Conservation (phyloP, 2,113 vertebrate species). For the Odocoileus virginianus region DNA sequence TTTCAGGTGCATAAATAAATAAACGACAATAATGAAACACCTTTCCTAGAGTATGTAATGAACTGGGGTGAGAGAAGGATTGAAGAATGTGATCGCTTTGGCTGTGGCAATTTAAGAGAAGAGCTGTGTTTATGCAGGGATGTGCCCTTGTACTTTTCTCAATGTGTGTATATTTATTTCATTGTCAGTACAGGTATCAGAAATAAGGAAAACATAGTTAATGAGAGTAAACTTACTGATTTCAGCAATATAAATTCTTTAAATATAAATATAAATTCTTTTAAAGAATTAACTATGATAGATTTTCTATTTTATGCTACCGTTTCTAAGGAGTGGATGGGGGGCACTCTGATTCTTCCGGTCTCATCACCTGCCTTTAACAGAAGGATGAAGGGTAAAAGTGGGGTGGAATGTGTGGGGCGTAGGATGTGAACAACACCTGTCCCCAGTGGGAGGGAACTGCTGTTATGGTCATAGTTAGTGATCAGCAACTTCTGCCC, state of each 20-base stretch:
- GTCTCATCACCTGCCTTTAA: background rate
- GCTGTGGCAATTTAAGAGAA: constrained; percentile 4
- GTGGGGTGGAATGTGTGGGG: background rate
- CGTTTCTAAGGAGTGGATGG: background rate
- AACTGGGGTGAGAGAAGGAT: background rate
- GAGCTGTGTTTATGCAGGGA: background rate
- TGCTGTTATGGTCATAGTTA: accelerated
- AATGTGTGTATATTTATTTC: background rate
- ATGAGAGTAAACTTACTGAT: background rate
- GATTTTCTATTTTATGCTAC: background rate
- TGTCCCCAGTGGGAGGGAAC: background rate
- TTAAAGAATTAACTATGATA: background rate
- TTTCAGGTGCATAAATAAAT: constrained; percentile 33
- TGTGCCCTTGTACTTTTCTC: background rate
- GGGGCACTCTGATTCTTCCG: background rate
- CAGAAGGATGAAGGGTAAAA: background rate
- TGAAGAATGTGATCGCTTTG: constrained; percentile 18
- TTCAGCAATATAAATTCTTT: background rate
- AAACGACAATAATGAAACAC: constrained; percentile 1
- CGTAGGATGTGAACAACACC: background rate
- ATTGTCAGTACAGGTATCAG: background rate
- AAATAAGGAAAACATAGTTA: background rate
- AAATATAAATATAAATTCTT: background rate
- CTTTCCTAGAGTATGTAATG: background rate
- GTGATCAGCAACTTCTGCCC: background rate